A percentile compares a stretch with the other conserved stretches of the same genome.
These are phyloP conservation scores for Atrina japonica DNA, from an alignment of 2,888 invertebrate genomes.

Conservation along the genomic window DNA sequence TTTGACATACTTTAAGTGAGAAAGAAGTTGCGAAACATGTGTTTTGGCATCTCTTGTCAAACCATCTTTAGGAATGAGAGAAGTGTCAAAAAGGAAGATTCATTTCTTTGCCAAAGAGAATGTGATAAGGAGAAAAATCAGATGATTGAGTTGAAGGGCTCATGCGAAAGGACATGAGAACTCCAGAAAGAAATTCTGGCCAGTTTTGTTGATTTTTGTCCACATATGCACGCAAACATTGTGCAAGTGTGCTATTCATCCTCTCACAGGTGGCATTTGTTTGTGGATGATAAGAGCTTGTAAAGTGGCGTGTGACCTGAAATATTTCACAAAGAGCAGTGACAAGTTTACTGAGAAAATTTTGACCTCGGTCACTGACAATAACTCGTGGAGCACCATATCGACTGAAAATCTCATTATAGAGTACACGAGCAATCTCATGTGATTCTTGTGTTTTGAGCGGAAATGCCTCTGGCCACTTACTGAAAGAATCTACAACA, in stretches of 20 bases:
- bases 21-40: conserved; percentile 17
- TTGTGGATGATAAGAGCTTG: too few species aligned
- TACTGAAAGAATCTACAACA: conserved; percentile 42
- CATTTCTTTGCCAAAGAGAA: conserved; percentile 13
- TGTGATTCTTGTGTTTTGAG: conserved; percentile 34
- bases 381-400: too few species aligned
- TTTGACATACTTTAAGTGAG: conserved; percentile 13
- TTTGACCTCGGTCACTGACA: not conserved
- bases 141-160: conserved; percentile 24
- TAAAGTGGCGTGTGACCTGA: not conserved
- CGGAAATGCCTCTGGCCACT: conserved; percentile 49
- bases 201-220: conserved; percentile 16
- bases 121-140: conserved; percentile 16
- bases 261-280: too few species aligned
- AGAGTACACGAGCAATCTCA: conserved; percentile 35
- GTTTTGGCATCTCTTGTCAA: conserved; percentile 5
- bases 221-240: conserved; percentile 13
- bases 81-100: too few species aligned
- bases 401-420: conserved; percentile 33
- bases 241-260: conserved; percentile 16
- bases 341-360: too few species aligned
- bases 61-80: conserved; percentile 5
- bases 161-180: conserved; percentile 14
- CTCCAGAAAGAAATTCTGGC: conserved; percentile 13
- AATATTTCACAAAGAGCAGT: too few species aligned